A percentile compares a stretch with the other conserved stretches of the same genome.
Conservation (phyloP, 2,797 vertebrate species). For the Aphelocoma californica region DNA sequence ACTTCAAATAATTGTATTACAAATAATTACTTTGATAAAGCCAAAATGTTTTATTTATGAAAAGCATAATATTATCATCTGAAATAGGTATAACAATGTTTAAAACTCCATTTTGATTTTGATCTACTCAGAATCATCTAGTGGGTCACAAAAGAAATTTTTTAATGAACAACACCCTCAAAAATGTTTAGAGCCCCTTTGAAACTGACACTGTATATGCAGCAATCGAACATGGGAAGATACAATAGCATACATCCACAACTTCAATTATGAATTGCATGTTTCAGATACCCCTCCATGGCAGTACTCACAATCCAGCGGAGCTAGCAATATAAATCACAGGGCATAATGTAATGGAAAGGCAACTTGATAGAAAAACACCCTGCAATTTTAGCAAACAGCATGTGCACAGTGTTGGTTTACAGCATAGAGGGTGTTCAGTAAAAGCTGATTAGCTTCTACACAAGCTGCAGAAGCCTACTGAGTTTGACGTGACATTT, state of each 20-base stretch:
- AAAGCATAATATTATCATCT: constrained; percentile 20
- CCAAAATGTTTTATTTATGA: constrained; percentile 45
- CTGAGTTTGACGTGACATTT: constrained; percentile 10
- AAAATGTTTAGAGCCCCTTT: not conserved
- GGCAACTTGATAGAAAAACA: constrained; percentile 38
- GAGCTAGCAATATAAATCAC: constrained; percentile 49
- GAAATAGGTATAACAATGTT: not conserved
- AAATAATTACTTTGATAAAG: constrained; percentile 58
- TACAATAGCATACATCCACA: not conserved
- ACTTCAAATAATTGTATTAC: constrained; percentile 33
- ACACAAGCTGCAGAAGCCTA: not conserved
- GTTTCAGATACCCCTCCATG: constrained; percentile 15
- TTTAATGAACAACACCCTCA: not conserved
- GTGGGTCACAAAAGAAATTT: not conserved
- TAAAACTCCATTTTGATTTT: constrained; percentile 10
- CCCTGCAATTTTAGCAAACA: constrained; percentile 47
- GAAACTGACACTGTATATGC: not conserved
- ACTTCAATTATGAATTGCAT: not conserved
- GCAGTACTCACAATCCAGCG: constrained; percentile 37
- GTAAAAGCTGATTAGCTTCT: constrained; percentile 23
- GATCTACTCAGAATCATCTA: not conserved
- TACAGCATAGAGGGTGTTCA: not conserved
- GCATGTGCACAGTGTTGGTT: constrained; percentile 13
- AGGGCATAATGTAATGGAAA: not conserved
- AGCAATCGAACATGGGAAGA: accelerated